phyloP scores from a whole-genome alignment of 2,797 vertebrate species.

The Ispidina picta region DNA sequence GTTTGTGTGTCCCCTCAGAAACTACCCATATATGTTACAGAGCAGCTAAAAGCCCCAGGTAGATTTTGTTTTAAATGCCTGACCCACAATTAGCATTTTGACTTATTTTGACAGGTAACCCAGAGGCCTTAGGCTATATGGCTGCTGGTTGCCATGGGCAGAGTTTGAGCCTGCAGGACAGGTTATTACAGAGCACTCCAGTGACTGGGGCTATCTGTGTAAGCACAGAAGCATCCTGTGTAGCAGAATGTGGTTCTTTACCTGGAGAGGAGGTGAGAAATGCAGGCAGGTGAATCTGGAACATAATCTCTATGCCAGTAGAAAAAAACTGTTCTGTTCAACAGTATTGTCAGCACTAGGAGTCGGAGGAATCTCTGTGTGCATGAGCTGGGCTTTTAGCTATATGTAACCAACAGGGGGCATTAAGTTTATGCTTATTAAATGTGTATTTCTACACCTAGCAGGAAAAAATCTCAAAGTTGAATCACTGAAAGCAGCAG shows the following conservation, averaged over 20 bases:
- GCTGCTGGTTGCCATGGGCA: not conserved
- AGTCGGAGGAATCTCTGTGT: not conserved
- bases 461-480: not conserved
- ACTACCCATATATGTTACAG: not conserved
- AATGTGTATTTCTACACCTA: not conserved
- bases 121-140: not conserved
- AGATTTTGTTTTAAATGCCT: not conserved
- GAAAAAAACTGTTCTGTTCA: not conserved
- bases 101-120: not conserved
- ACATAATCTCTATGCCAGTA: not conserved
- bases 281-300: not conserved
- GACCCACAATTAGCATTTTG: not conserved
- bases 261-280: not conserved
- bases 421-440: slow-evolving; percentile 56
- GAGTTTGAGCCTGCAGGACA: not conserved
- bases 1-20: not conserved
- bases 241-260: not conserved
- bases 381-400: not conserved
- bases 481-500: slow-evolving; percentile 29
- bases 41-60: not conserved
- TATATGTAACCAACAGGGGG: slow-evolving; percentile 54
- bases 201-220: not conserved
- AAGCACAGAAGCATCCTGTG: accelerated
- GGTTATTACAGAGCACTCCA: not conserved
- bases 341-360: not conserved